Conservation (phyloP, 2,797 vertebrate genomes). For the Pyrocephalus nanus region DNA sequence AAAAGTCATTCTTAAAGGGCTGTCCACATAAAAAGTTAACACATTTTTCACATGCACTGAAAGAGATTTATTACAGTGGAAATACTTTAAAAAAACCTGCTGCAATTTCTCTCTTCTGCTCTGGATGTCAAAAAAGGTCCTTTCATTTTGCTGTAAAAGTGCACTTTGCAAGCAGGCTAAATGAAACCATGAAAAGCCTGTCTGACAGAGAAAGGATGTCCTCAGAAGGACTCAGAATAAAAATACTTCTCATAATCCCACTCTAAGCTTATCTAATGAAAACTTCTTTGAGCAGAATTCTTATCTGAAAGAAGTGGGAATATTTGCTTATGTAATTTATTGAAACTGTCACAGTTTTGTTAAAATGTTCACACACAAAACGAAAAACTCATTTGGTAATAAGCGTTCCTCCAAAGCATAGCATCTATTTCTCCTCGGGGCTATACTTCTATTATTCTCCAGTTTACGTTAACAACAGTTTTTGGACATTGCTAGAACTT, state of each 20-base stretch:
- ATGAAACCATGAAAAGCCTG: not conserved
- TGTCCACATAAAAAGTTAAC: not conserved
- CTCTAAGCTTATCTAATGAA: not conserved
- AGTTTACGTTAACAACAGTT: not conserved
- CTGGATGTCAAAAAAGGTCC: not conserved
- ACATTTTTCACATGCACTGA: not conserved
- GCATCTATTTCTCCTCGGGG: not conserved
- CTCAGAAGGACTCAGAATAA: not conserved
- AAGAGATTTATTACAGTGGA: not conserved
- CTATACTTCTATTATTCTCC: not conserved
- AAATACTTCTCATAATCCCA: not conserved
- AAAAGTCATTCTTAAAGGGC: not conserved
- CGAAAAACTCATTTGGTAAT: not conserved
- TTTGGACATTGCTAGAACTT: not conserved
- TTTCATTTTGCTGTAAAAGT: not conserved
- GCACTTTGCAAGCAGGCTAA: not conserved
- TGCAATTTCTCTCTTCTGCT: not conserved
- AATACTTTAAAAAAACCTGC: not conserved
- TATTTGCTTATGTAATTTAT: not conserved
- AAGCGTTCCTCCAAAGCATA: not conserved
- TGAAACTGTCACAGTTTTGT: not conserved
- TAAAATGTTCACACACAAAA: not conserved
- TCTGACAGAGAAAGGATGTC: not conserved
- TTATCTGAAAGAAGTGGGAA: not conserved
- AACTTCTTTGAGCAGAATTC: not conserved